A percentile compares a stretch with the other conserved stretches of the same genome.
These are phyloP conservation scores for Crocodylus rhombifer DNA, from an alignment of 2,797 vertebrate genomes.

Conservation along the genomic window DNA sequence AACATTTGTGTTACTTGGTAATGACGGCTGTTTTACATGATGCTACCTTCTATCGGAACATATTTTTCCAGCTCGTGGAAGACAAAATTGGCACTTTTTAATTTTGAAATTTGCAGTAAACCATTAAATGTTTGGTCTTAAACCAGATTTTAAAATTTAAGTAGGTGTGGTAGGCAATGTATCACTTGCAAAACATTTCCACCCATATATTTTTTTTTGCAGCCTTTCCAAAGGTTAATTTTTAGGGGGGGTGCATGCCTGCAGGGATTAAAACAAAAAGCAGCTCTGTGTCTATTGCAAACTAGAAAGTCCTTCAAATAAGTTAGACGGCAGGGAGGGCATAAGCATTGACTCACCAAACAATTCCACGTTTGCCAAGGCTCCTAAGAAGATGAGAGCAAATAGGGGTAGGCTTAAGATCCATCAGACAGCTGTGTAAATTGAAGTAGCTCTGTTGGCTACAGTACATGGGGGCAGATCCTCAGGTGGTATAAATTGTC, in stretches of 20 bases:
- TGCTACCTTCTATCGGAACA: constrained; percentile 74
- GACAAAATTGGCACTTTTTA: constrained; percentile 77
- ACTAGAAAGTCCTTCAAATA: background rate
- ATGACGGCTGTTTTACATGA: constrained; percentile 81
- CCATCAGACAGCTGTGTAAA: background rate
- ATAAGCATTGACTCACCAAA: background rate
- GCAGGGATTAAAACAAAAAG: background rate
- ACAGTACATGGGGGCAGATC: background rate
- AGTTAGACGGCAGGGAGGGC: background rate
- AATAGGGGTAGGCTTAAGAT: background rate
- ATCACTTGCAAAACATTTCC: constrained; percentile 26
- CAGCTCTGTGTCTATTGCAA: background rate
- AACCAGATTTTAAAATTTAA: constrained; percentile 76
- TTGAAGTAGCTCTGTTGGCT: constrained; percentile 15
- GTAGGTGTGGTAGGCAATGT: constrained; percentile 45
- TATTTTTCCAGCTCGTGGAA: constrained; percentile 77
- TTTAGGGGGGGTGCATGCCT: background rate
- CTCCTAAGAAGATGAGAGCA: background rate
- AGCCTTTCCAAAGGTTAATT: constrained; percentile 24
- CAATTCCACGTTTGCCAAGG: background rate
- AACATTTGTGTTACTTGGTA: constrained; percentile 83
- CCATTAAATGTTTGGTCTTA: constrained; percentile 67
- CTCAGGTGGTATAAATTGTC: background rate
- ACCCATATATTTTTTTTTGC: background rate
- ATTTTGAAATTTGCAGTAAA: constrained; percentile 80